Conservation (phyloP, 2,888 invertebrate species). For the Polylopha cassiicola region DNA sequence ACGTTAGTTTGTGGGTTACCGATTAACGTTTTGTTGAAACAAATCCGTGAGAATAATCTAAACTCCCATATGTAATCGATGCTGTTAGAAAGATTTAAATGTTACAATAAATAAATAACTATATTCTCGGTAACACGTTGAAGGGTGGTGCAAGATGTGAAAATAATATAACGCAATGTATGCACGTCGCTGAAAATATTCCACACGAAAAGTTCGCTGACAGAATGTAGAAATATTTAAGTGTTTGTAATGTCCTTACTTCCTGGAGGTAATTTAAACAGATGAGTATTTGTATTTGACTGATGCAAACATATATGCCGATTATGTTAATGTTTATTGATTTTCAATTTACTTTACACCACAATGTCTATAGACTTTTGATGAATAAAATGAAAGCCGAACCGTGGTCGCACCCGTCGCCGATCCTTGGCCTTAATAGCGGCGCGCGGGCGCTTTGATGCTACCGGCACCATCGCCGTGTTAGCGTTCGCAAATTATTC, state of each 20-base stretch:
- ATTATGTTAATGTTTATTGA: conserved; percentile 18
- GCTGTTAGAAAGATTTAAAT: conserved; percentile 28
- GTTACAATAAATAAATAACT: conserved; percentile 13
- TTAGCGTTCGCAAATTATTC: conserved; percentile 57
- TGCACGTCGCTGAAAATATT: too few species aligned
- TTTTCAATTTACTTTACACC: conserved; percentile 47
- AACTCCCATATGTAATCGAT: conserved; percentile 31
- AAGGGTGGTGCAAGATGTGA: conserved; percentile 6
- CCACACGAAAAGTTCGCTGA: too few species aligned
- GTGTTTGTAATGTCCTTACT: too few species aligned
- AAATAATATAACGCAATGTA: conserved; percentile 7
- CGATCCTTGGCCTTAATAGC: conserved; percentile 63
- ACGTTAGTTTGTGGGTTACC: conserved; percentile 30
- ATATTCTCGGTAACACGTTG: conserved; percentile 1
- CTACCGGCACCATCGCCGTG: conserved; percentile 39
- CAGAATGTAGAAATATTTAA: too few species aligned
- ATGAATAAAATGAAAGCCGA: conserved; percentile 61
- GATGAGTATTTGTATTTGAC: conserved; percentile 2
- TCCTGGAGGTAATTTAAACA: too few species aligned
- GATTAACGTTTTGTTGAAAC: conserved; percentile 43
- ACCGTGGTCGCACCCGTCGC: conserved; percentile 53
- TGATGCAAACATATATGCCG: conserved; percentile 10
- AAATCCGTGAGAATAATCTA: conserved; percentile 45
- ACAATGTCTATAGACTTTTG: conserved; percentile 58
- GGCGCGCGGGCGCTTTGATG: conserved; percentile 31